phyloP scores from a whole-genome alignment of 2,797 vertebrate genomes.

The Accipiter minullus region DNA sequence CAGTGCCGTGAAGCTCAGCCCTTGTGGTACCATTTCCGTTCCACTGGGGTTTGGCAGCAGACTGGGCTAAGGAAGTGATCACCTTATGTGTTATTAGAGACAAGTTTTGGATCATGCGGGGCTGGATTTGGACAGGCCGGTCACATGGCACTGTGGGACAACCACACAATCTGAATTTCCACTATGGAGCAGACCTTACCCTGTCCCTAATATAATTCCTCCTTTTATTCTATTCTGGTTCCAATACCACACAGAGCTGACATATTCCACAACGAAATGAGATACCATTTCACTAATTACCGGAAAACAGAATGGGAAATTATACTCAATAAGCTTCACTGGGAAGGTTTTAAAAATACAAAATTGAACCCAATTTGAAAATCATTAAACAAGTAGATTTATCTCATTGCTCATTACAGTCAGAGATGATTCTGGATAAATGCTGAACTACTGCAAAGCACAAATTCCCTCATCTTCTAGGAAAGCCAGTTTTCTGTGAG shows the following conservation, averaged over 20 bases:
- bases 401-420: neutral
- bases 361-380: neutral
- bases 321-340: neutral
- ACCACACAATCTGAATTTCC: neutral
- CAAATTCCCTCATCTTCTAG: neutral
- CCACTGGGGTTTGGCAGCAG: neutral
- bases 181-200: neutral
- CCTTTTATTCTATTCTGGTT: neutral
- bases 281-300: neutral
- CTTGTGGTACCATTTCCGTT: rapidly evolving
- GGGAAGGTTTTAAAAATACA: neutral
- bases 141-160: neutral
- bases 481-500: neutral
- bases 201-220: neutral
- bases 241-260: neutral
- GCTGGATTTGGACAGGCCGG: neutral
- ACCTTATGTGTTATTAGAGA: neutral
- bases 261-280: neutral
- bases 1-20: neutral
- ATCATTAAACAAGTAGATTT: neutral
- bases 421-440: neutral
- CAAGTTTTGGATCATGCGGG: neutral
- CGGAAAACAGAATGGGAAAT: neutral
- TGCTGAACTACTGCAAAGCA: neutral
- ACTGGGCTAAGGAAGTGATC: neutral